Conservation (phyloP, 2,888 invertebrate genomes). For the Aspidapion aeneum region DNA sequence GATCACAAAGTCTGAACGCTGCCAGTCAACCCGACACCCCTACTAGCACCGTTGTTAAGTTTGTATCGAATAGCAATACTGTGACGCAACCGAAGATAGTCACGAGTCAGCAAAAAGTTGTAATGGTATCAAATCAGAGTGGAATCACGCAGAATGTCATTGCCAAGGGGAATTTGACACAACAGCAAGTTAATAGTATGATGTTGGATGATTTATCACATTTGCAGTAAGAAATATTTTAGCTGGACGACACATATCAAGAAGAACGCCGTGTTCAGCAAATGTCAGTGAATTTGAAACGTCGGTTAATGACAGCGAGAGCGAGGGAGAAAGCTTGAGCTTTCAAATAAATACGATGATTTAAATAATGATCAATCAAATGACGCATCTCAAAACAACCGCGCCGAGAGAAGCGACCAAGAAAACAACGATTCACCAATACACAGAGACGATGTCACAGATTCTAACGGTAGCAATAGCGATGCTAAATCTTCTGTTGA, state of each 20-base stretch:
- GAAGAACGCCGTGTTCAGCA: slow-evolving; percentile 84
- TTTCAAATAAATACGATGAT: too few species aligned
- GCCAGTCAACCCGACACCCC: slow-evolving; percentile 18
- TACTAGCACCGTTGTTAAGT: slow-evolving; percentile 45
- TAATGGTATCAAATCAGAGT: slow-evolving; percentile 46
- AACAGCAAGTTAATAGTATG: slow-evolving; percentile 40
- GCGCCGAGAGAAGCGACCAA: too few species aligned
- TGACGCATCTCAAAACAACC: too few species aligned
- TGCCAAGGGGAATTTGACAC: slow-evolving; percentile 51
- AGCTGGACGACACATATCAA: slow-evolving; percentile 95
- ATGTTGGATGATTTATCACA: slow-evolving; percentile 66
- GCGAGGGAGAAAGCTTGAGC: too few species aligned
- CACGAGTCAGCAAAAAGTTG: slow-evolving; percentile 49
- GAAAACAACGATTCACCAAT: too few species aligned
- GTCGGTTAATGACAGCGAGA: too few species aligned
- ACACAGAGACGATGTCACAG: too few species aligned
- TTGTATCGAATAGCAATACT: slow-evolving; percentile 42
- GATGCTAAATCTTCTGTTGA: too few species aligned
- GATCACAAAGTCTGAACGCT: slow-evolving; percentile 42
- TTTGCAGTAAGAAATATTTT: slow-evolving; percentile 53
- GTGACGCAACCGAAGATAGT: slow-evolving; percentile 37
- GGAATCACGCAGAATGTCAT: slow-evolving; percentile 51
- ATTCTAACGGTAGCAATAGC: too few species aligned
- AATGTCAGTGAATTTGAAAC: too few species aligned
- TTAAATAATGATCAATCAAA: too few species aligned